Base-by-base conservation (phyloP, 2,888 invertebrate genomes). In the Phymatocera aterrima region DNA sequence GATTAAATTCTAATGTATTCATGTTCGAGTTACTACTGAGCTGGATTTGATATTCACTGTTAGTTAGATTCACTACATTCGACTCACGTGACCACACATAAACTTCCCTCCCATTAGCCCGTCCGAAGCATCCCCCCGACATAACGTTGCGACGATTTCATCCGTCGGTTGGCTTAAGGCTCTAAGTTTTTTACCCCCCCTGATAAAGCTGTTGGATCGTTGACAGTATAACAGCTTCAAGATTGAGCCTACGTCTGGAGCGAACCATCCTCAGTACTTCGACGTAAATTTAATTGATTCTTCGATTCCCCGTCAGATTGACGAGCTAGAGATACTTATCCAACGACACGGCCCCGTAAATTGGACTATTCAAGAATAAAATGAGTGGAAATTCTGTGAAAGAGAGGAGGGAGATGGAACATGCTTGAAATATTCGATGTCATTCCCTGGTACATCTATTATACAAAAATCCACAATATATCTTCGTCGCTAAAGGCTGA, bases 321-420 rank as follows among this genome's bases (percentile, higher is more conserved):
- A 43, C n/a, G 68, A 28, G 6, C 28, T 46, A 43, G 46, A 43
- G 40, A 68, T 68, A 68, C 28, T 43, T 46, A 68, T 24, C 40
- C 21, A 18, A 21, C 4, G 43, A 40, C 18, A 6, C 18, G 51
- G 51, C 8, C 18, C 4, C 6, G 28, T 15, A 68, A 46, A 68
- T 68, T 68, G 28, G 46, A 68, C 43, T 68, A 46, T 28, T 28
- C 24, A 15, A 43, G 68, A 68, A 46, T 46, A 68, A 68, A 64
- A 64, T 34, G 37, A 68, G 24, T 46, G 68, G 34, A 28, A 46
- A 68, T 46, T 28, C 46, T 43, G 28, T 24, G 6, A 18, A 68
- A 6, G 68, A 15, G 43, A 31, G 34, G 15, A 46, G 28, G 24
- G 28, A 28, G 12, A 5, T 12, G 57, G 15, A 28, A 57, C 28